These are phyloP conservation scores for Rotaria socialis DNA, from an alignment of 2,888 invertebrate genomes.

Conservation along the genomic window DNA sequence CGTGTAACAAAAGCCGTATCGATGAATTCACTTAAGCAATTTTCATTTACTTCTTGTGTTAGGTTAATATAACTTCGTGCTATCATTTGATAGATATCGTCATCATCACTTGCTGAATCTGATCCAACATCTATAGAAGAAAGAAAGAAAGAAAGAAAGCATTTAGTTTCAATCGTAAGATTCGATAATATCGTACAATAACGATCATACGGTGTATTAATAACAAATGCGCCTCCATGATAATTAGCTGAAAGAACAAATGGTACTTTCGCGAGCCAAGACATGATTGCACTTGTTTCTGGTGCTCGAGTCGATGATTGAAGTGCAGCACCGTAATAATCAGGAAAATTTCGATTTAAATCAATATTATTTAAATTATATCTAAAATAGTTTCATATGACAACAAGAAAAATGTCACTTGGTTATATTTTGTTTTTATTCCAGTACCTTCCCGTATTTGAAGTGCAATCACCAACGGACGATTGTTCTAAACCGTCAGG, in stretches of 20 bases:
- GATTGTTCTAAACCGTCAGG: conserved; percentile 56
- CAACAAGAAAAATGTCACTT: no score
- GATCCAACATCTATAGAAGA: neutral
- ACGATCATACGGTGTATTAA: conserved; percentile 93
- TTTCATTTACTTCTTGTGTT: conserved; percentile 65
- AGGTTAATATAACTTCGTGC: conserved; percentile 71
- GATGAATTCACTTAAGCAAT: neutral
- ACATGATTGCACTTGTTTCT: conserved; percentile 85
- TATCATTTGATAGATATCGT: conserved; percentile 73
- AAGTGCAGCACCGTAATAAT: conserved; percentile 82
- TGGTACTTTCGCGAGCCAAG: conserved; percentile 85
- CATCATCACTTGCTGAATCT: conserved; percentile 62
- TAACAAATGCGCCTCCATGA: conserved; percentile 85
- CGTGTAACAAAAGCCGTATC: neutral
- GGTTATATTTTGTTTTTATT: no score
- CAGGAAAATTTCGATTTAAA: conserved; percentile 90
- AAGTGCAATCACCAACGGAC: conserved; percentile 50
- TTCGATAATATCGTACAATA: conserved; percentile 44
- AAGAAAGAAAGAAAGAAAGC: neutral
- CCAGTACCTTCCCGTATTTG: neutral
- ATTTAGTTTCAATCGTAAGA: no score
- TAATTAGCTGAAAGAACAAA: conserved; percentile 88
- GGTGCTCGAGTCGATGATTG: conserved; percentile 62
- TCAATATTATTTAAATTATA: conserved; percentile 68
- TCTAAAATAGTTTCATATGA: neutral